phyloP scores from a whole-genome alignment of 1,140 invertebrate species.

The Agraylea sexmaculata region DNA sequence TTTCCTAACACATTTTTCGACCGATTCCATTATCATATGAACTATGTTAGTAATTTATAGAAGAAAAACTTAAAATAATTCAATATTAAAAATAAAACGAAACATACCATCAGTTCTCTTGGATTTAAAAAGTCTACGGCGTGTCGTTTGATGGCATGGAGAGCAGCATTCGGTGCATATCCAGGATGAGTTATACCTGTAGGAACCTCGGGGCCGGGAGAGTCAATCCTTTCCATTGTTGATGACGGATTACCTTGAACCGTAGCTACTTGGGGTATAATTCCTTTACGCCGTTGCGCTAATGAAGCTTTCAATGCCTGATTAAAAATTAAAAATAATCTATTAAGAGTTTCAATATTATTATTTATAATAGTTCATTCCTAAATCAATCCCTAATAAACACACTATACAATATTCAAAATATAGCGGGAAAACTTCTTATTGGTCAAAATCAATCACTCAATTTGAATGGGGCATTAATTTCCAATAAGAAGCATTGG shows the following conservation, averaged over 20 bases:
- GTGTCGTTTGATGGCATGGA: constrained; percentile 88
- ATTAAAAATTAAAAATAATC: constrained; percentile 14
- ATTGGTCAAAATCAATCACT: no score
- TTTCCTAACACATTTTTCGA: background rate
- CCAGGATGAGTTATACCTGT: constrained; percentile 42
- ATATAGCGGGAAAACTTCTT: no score
- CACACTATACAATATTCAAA: no score
- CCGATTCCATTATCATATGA: no score
- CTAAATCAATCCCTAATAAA: no score
- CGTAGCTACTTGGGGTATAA: constrained; percentile 22
- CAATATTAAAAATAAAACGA: constrained; percentile 4
- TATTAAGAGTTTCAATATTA: background rate
- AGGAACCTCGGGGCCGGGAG: constrained; percentile 21
- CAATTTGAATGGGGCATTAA: no score
- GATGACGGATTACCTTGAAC: constrained; percentile 14
- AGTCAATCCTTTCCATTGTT: constrained; percentile 13
- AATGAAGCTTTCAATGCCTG: constrained; percentile 49
- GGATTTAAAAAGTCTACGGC: constrained; percentile 81
- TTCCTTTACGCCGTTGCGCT: constrained; percentile 47
- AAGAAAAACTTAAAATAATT: no score
- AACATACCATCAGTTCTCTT: constrained; percentile 73
- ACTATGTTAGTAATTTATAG: no score
- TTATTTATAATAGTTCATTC: constrained; percentile 1
- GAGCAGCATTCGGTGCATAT: constrained; percentile 74
- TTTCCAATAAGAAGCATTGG: no score